These are phyloP conservation scores for Styela clava DNA, from an alignment of 23 tunicate species.

Conservation along the genomic window DNA sequence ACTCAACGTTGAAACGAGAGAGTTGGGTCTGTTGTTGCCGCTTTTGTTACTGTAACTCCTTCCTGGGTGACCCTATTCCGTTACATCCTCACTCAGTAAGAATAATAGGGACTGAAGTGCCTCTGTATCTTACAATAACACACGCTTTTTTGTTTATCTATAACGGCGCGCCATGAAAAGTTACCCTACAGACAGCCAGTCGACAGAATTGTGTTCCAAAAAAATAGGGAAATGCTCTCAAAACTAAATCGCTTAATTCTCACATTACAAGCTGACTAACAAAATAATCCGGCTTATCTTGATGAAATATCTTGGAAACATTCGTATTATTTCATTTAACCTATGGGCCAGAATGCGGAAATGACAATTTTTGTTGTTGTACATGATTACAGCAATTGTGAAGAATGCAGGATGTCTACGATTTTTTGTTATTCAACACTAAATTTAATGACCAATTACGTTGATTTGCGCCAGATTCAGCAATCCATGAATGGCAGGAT, in stretches of 20 bases:
- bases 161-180: slow-evolving; percentile 23
- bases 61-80: background rate
- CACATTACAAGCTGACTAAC: background rate
- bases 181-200: slow-evolving; percentile 23
- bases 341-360: background rate
- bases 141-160: slow-evolving; percentile 30
- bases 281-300: background rate
- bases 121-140: slow-evolving; percentile 17
- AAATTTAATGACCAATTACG: too few relatives aligned
- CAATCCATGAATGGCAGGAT: too few relatives aligned
- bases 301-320: background rate
- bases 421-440: too few relatives aligned
- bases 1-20: background rate
- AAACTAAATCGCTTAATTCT: background rate
- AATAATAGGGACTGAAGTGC: slow-evolving; percentile 18
- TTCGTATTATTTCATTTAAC: background rate
- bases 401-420: too few relatives aligned
- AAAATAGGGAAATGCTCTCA: background rate
- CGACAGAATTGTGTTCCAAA: slow-evolving; percentile 14
- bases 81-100: slow-evolving; percentile 4
- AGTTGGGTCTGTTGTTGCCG: background rate
- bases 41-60: slow-evolving; percentile 14
- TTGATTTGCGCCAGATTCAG: too few relatives aligned
- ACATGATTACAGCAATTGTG: too few relatives aligned
- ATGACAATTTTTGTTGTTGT: too few relatives aligned